A percentile compares a stretch with the other conserved stretches of the same genome.
These are phyloP conservation scores for Neodiprion lecontei DNA, from an alignment of 1,140 invertebrate species.

Conservation along the genomic window DNA sequence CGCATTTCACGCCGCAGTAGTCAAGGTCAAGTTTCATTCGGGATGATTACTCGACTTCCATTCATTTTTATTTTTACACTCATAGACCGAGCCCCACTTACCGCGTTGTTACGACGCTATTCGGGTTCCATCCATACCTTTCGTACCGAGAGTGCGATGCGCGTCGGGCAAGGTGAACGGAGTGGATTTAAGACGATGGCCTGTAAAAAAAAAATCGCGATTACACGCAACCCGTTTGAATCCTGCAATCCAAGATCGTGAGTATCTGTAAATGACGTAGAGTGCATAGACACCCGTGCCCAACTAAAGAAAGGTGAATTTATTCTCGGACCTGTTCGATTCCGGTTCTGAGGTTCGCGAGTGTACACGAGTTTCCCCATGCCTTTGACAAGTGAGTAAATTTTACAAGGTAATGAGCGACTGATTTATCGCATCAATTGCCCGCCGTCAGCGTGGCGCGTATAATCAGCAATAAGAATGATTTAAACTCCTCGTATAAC, in stretches of 20 bases:
- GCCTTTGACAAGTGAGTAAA: not conserved
- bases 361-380: not conserved
- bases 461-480: constrained; percentile 3
- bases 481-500: constrained; percentile 1
- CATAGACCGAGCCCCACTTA: too few relatives aligned
- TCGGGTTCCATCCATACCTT: too few relatives aligned
- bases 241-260: too few relatives aligned
- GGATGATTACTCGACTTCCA: not conserved
- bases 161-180: too few relatives aligned
- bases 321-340: not conserved
- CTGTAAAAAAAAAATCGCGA: too few relatives aligned
- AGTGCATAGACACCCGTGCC: too few relatives aligned
- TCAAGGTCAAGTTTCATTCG: not conserved
- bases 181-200: too few relatives aligned
- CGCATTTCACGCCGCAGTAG: not conserved
- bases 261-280: too few relatives aligned
- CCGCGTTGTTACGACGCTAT: too few relatives aligned
- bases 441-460: not conserved
- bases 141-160: too few relatives aligned
- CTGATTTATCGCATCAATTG: not conserved
- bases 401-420: not conserved
- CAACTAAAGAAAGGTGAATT: not conserved
- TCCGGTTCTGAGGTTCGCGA: not conserved
- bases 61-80: not conserved
- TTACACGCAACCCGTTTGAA: too few relatives aligned